phyloP scores from a whole-genome alignment of 35 echinoderm and acorn worm genomes.

The Hemicentrotus pulcherrimus region DNA sequence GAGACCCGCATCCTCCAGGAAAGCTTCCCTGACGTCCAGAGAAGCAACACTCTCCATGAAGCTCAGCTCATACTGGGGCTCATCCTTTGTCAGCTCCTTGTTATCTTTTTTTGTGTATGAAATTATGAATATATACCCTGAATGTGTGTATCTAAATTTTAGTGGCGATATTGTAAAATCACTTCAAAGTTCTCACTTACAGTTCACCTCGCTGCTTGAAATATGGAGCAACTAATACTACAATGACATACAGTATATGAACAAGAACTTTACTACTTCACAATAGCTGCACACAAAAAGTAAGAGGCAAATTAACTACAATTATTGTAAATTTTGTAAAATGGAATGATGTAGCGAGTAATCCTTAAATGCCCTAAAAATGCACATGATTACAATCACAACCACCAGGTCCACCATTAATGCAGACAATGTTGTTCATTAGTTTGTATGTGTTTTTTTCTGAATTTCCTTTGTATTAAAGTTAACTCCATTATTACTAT shows the following conservation, averaged over 20 bases:
- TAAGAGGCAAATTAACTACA: no score
- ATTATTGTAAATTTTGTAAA: no score
- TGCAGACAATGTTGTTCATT: no score
- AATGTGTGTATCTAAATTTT: not conserved
- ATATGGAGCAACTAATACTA: not conserved
- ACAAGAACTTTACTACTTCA: no score
- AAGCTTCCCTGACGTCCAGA: slow-evolving; percentile 41
- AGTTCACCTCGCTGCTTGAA: not conserved
- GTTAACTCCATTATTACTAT: no score
- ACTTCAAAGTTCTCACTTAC: not conserved
- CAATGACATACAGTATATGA: no score
- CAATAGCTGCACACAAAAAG: no score
- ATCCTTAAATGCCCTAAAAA: not conserved
- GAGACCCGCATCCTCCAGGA: slow-evolving; percentile 50
- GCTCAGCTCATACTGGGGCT: slow-evolving; percentile 39
- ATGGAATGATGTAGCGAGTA: no score
- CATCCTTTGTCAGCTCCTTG: slow-evolving; percentile 34
- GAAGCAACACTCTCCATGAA: slow-evolving; percentile 51
- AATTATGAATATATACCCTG: not conserved
- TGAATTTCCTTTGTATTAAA: no score
- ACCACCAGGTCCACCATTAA: not conserved
- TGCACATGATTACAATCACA: not conserved
- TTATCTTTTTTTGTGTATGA: not conserved
- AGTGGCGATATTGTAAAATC: not conserved
- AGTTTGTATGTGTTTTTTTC: not conserved